Base-by-base conservation (phyloP, 2,797 vertebrate species). In the Anguilla anguilla region DNA sequence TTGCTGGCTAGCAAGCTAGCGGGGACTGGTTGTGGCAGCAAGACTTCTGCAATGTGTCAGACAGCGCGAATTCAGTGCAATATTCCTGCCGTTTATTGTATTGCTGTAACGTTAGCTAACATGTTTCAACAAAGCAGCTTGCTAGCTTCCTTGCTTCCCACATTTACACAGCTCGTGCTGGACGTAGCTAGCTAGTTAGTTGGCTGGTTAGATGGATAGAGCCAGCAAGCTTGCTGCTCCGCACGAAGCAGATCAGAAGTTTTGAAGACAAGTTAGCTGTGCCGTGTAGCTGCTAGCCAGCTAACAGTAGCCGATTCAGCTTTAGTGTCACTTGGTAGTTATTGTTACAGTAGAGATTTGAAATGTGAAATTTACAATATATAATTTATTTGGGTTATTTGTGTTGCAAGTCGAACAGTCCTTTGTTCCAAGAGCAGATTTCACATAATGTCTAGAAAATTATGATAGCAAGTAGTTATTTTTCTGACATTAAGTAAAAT, bases 171-270 rank as follows among this genome's bases (percentile, higher is more conserved):
- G 74, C 35, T 43, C 5, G 17, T 35, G 69, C n/a, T 72, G 11
- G 69, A 35, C 28, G 28, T 9, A 35, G 77, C 77, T 49, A 51
- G 43, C 43, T 81, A 81, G 39, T 5, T 22, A 79, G 35, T 43
- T n/a, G 15, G 74, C 39, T 43, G 13, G 74, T 6, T 46, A 43
- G 28, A 13, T 74, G n/a, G 25, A 67, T 67, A 10, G 69, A 35
- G 28, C 28, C 13, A 74, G 13, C 10, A 39, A 46, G 74, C 74
- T 79, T 4, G 35, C 74, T 79, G 31, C 35, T 46, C 31, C 43
- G 43, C 77, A 81, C 43, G 77, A 81, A 81, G 77, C 77, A 49
- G 43, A 81, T 81, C 39, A 81, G 46, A 81, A 81, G 77, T 81
- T 81, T 81, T 81, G 77, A 51, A 81, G 39, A 43, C 15, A 43